A percentile compares a stretch with the other conserved stretches of the same genome.
Evolutionary conservation across 2,888 invertebrate species (phyloP).

Genomic region (Dolichopus griseipennis): DNA sequence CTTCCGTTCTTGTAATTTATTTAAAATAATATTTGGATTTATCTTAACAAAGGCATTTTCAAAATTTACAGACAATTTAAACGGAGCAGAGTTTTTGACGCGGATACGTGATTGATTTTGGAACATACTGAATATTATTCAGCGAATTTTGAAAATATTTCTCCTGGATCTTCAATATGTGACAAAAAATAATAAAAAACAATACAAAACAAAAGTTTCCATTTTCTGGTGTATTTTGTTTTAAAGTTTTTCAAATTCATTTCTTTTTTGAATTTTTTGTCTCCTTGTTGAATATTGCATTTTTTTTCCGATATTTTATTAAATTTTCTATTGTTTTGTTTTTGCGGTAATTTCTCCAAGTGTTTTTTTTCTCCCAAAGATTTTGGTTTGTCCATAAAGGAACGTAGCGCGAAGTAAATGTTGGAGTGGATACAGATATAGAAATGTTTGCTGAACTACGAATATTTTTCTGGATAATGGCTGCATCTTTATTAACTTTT

Average conservation of each 20-base stretch:
- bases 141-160: neutral
- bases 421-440: neutral
- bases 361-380: no score
- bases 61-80: conserved; percentile 10
- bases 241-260: neutral
- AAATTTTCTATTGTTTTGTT: neutral
- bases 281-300: neutral
- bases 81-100: neutral
- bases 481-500: neutral
- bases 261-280: neutral
- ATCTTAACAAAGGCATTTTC: conserved; percentile 10
- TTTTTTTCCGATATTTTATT: neutral
- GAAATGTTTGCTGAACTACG: neutral
- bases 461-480: neutral
- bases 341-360: neutral
- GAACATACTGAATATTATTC: neutral
- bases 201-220: no score
- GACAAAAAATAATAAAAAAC: no score
- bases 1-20: neutral
- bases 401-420: neutral
- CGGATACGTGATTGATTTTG: neutral
- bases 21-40: neutral
- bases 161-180: neutral
- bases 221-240: neutral
- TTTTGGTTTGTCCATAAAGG: neutral